Base-by-base conservation (phyloP, 2,113 vertebrate species). In the Pteropus alecto region DNA sequence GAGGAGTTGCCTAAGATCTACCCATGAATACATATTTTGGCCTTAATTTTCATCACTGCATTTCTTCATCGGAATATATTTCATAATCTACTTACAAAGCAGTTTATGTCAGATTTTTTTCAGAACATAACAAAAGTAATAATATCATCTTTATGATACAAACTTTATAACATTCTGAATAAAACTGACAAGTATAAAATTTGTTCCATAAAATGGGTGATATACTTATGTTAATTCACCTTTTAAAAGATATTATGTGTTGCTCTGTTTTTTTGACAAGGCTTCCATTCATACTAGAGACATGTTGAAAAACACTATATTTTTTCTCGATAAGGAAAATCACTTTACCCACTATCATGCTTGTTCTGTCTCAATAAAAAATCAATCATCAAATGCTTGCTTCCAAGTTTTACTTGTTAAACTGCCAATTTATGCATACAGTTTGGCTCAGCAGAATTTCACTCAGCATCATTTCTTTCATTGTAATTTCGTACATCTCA, bases 301-400 rank as follows among this genome's bases (percentile, higher is more conserved):
- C 98, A 98, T 98, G 98, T 98, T 98, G 98, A 98, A 98, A 99
- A 98, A 98, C 97, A 98, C 74, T 97, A 43, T 98, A 98, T 98
- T 98, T 98, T 98, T 98, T 95, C 97, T 98, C 97, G 98, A 79
- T 98, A 98, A 98, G 92, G 96, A 98, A 98, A 98, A 98, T 98
- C 96, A 98, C 97, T 98, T 98, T 98, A 98, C 98, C 96, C 98
- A 98, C 97, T 98, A 98, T 97, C 97, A 98, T 97, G 96, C 97
- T 98, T 91, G 94, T 98, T 98, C 98, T 98, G 97, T 98, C 97
- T 98, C 98, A 98, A 98, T 98, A 98, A 98, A 98, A 98, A 98
- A 98, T 98, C 98, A 98, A 97, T 98, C 98, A 98, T 98, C 96
- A 97, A 98, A 98, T 95, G 98, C 98, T 98, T 98, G 93, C 98